phyloP scores from a whole-genome alignment of 2,113 vertebrate genomes.

The Pelmatolapia mariae region DNA sequence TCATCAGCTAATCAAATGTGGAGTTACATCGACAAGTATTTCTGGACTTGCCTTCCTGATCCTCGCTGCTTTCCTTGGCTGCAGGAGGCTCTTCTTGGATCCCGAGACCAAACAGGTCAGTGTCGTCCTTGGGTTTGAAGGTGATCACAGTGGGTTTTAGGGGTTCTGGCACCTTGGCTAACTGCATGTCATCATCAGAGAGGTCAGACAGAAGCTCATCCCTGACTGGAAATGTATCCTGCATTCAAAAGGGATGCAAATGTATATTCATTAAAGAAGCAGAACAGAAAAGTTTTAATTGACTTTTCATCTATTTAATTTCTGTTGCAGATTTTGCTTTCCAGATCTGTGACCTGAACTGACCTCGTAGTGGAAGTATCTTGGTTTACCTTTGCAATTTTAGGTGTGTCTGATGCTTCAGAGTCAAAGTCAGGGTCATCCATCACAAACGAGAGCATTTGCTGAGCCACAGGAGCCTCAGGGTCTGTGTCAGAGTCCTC shows the following conservation, averaged over 20 bases:
- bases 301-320: not conserved
- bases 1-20: not conserved
- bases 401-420: conserved; percentile 79
- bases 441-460: conserved; percentile 96
- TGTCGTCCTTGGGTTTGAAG: conserved; percentile 79
- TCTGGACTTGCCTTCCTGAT: conserved; percentile 72
- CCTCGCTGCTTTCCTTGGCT: conserved; percentile 80
- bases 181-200: conserved; percentile 78
- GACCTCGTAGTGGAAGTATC: not conserved
- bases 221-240: conserved; percentile 81
- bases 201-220: conserved; percentile 84
- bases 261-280: not conserved
- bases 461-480: conserved; percentile 84
- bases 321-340: not conserved
- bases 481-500: conserved; percentile 85
- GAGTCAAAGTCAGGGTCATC: conserved; percentile 96
- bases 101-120: conserved; percentile 89
- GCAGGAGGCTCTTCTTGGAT: conserved; percentile 69
- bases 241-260: not conserved
- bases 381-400: conserved; percentile 57
- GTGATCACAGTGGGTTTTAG: conserved; percentile 67
- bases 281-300: not conserved
- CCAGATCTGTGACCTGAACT: not conserved
- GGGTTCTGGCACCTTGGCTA: conserved; percentile 51
- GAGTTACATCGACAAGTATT: not conserved